phyloP scores from a whole-genome alignment of 2,113 vertebrate genomes.

The Pelecanoides urinatrix region DNA sequence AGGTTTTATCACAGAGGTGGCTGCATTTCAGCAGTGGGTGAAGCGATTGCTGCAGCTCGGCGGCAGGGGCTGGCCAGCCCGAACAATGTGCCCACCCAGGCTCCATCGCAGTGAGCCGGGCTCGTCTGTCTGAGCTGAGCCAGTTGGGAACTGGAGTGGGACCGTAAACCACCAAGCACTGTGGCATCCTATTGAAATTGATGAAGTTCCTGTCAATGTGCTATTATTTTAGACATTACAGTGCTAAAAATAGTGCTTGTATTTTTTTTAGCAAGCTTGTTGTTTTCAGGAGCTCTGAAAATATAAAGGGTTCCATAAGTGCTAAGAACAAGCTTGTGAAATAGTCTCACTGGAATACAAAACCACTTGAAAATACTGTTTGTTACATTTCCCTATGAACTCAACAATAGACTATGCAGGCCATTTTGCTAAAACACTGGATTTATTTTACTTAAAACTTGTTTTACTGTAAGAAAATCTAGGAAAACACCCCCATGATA shows the following conservation, averaged over 20 bases:
- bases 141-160: not conserved
- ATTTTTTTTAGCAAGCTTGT: not conserved
- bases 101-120: not conserved
- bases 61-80: not conserved
- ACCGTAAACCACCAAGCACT: not conserved
- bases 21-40: not conserved
- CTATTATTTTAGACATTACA: constrained; percentile 16
- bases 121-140: not conserved
- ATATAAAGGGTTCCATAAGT: constrained; percentile 56
- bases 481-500: not conserved
- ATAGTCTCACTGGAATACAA: constrained; percentile 33
- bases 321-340: constrained; percentile 41
- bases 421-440: not conserved
- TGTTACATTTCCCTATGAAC: constrained; percentile 7
- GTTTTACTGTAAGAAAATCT: not conserved
- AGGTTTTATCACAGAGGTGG: not conserved
- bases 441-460: not conserved
- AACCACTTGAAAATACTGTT: constrained; percentile 54
- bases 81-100: not conserved
- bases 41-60: not conserved
- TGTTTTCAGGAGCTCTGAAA: constrained; percentile 52
- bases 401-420: not conserved
- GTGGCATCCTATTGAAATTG: not conserved
- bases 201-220: constrained; percentile 31
- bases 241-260: not conserved